Base-by-base conservation (phyloP, 2,888 invertebrate species). In the Phasia obesa region DNA sequence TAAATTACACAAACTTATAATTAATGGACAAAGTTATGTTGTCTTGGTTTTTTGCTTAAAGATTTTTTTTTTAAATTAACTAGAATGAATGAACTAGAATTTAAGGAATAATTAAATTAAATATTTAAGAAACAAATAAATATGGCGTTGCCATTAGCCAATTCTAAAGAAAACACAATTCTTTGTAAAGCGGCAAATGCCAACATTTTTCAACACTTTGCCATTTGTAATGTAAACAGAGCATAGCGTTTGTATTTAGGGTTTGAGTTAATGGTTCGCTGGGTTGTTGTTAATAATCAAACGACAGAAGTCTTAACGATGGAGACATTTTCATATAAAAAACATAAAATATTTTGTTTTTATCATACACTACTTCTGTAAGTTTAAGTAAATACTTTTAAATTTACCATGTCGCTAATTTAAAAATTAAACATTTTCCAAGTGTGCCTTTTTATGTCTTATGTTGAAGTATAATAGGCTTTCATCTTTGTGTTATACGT, bases 1-100 rank as follows among this genome's bases (percentile, higher is more conserved):
- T 73, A 70, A 78, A 78, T 83, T 65, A 78, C 64, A 83, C 38
- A 57, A 49, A 75, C 75, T 78, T 83, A 75, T 79, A 83, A 75
- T 71, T 83, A 83, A 83, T 75, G 79, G 62, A 27, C 53, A 79
- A 78, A 82, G 55, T 70, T 70, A 51, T 42, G n/a, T 21, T 44
- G 27, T 31, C 17, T 19, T n/a, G n/a, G 17, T 2, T 15, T 11
- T 4, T 27, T 5, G 13, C 19, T 0, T 0, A 27, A 19, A 6
- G 6, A 15, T n/a, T 6, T 49, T 35, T 25, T 51, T 4, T n/a
- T n/a, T n/a, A n/a, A n/a, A n/a, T n/a, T n/a, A n/a, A n/a, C n/a
- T n/a, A 19, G 7, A 47, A 27, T 38, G 9, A n/a, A 55, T 27
- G 27, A 55, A 55, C 27, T 19, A 51, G 17, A 47, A 47, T 13